Evolutionary conservation across 1,140 invertebrate genomes (phyloP).

Genomic region (Papilio polytes): DNA sequence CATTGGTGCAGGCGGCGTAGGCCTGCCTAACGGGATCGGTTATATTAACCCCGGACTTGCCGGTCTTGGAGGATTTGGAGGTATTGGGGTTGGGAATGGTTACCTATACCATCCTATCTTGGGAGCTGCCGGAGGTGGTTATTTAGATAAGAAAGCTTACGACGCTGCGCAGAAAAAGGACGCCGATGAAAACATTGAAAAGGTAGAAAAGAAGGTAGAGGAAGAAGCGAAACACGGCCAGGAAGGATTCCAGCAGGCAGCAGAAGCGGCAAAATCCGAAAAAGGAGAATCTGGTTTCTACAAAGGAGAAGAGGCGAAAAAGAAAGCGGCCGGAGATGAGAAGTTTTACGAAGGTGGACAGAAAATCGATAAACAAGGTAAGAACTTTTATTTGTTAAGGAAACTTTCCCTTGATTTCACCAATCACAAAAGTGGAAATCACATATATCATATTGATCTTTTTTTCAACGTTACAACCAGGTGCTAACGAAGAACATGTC

Average conservation of each 20-base stretch:
- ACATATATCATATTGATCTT: background rate
- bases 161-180: slow-evolving; percentile 83
- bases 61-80: slow-evolving; percentile 63
- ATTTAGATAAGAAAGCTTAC: slow-evolving; percentile 83
- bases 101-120: slow-evolving; percentile 68
- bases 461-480: slow-evolving; percentile 47
- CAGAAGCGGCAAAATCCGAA: slow-evolving; percentile 5
- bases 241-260: slow-evolving; percentile 82
- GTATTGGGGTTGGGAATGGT: slow-evolving; percentile 67
- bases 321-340: slow-evolving; percentile 78
- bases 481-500: slow-evolving; percentile 81
- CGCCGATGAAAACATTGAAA: slow-evolving; percentile 82
- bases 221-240: slow-evolving; percentile 82
- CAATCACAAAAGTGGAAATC: background rate
- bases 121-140: slow-evolving; percentile 76
- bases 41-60: slow-evolving; percentile 65
- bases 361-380: slow-evolving; percentile 84
- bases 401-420: background rate
- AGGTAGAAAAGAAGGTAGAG: slow-evolving; percentile 82
- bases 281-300: slow-evolving; percentile 64
- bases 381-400: slow-evolving; percentile 30
- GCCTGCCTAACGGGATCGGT: slow-evolving; percentile 63
- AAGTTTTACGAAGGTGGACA: slow-evolving; percentile 73
- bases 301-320: slow-evolving; percentile 83
- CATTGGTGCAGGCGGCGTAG: slow-evolving; percentile 54